phyloP scores from a whole-genome alignment of 2,888 invertebrate genomes.

The Sinopyrophorus schimmeli region DNA sequence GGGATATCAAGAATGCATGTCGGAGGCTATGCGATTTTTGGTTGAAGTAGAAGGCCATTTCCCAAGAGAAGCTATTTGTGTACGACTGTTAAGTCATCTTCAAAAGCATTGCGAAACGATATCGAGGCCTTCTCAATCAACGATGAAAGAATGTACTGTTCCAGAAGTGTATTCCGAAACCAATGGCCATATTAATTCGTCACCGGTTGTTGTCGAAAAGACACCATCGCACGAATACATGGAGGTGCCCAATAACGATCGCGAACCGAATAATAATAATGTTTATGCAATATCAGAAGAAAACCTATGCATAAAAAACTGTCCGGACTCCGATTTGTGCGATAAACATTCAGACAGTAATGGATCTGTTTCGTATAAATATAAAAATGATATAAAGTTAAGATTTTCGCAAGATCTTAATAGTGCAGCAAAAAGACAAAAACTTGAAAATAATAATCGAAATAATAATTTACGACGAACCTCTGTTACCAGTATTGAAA shows the following conservation, averaged over 20 bases:
- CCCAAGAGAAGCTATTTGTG: slow-evolving; percentile 79
- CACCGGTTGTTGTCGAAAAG: not conserved
- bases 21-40: slow-evolving; percentile 87
- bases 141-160: slow-evolving; percentile 4
- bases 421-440: slow-evolving; percentile 45
- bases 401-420: slow-evolving; percentile 65
- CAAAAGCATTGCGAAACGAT: slow-evolving; percentile 79
- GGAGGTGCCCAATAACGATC: not conserved
- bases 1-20: slow-evolving; percentile 90
- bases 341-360: slow-evolving; percentile 36
- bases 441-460: slow-evolving; percentile 33
- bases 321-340: slow-evolving; percentile 52
- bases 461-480: slow-evolving; percentile 41
- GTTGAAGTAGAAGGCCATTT: slow-evolving; percentile 83
- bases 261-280: slow-evolving; percentile 9
- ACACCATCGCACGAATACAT: not conserved
- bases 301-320: slow-evolving; percentile 37
- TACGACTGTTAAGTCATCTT: slow-evolving; percentile 78
- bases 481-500: slow-evolving; percentile 54
- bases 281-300: not conserved
- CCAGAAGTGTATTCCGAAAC: slow-evolving; percentile 6
- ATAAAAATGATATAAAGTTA: slow-evolving; percentile 92
- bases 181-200: slow-evolving; percentile 3
- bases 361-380: slow-evolving; percentile 74
- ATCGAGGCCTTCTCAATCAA: slow-evolving; percentile 41